These are phyloP conservation scores for Eudasyphora cyanicolor DNA, from an alignment of 2,888 invertebrate species.

Conservation along the genomic window DNA sequence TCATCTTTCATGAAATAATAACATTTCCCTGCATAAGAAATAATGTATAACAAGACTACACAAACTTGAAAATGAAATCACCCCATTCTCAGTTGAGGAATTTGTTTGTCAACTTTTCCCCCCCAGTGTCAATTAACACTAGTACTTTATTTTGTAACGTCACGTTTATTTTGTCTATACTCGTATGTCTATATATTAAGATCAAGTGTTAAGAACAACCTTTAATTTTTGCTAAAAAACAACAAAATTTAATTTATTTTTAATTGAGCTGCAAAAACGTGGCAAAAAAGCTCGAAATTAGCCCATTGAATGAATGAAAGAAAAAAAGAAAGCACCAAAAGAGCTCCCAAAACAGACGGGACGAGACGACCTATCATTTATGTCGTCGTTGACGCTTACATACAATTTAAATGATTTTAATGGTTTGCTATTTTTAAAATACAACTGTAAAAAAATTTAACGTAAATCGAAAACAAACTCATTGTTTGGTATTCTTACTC, in stretches of 20 bases:
- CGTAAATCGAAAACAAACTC: background rate
- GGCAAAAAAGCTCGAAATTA: background rate
- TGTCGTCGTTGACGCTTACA: background rate
- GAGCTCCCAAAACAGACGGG: no score
- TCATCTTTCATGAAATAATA: no score
- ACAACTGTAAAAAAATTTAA: background rate
- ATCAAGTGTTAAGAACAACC: constrained; percentile 31
- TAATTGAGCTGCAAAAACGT: constrained; percentile 49
- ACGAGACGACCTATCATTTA: constrained; percentile 7
- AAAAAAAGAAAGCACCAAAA: background rate
- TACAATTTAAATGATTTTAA: constrained; percentile 33
- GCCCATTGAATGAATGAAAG: constrained; percentile 17
- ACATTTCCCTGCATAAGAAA: no score
- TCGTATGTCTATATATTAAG: constrained; percentile 22
- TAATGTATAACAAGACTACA: no score
- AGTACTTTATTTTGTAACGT: background rate
- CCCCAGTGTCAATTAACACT: constrained; percentile 9
- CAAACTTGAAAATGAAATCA: no score
- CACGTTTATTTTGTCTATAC: background rate
- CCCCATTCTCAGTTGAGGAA: no score
- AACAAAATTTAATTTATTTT: constrained; percentile 54
- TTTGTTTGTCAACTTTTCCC: no score
- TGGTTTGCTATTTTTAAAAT: constrained; percentile 28
- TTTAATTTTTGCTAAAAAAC: constrained; percentile 16
- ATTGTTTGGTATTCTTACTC: background rate